Base-by-base conservation (phyloP, 2,113 vertebrate genomes). In the Phalacrocorax brasilianus region DNA sequence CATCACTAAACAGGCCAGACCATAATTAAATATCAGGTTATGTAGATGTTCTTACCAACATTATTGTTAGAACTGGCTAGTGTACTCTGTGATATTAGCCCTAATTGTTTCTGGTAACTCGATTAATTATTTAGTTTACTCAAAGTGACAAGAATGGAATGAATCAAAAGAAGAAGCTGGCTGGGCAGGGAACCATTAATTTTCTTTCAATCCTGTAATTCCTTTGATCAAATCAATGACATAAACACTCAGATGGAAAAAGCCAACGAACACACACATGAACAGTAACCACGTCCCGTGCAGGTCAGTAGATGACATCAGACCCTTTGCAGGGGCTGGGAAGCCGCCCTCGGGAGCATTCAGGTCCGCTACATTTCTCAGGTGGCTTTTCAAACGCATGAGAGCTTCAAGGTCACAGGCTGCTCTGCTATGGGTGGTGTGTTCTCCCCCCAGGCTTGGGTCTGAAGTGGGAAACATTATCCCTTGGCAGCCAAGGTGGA, bases 111-210 rank as follows among this genome's bases (percentile, higher is more conserved):
- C 85, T 12, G 2, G 66, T 85, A 94, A 68, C 19, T 24, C 26
- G 28, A 96, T 92, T 93, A 96, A 95, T 94, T 92, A 86, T 86
- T 97, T 95, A 87, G 83, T 84, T 95, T 83, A 81, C 83, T 94
- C 88, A 53, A 85, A 93, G 70, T 68, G 88, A 96, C 83, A 94
- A 91, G 88, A 91, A 92, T 55, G 76, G 92, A 94, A 91, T 74
- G 86, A 97, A 92, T 89, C 92, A 96, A 96, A 96, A 72, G 8
- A 95, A 89, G 91, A 82, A 82, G 44, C 86, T 94, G 79, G 24
- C 83, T 81, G 53, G 61, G 73, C 56, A 61, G 8, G 32, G 33
- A 81, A 56, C 86, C 87, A 93, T 88, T 86, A 49, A 72, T 93
- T 90, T 77, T 55, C 70, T 95, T 92, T 79, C 76, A 59, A 56